phyloP scores from a whole-genome alignment of 2,888 invertebrate species.

The Rhamphomyia laevipes region DNA sequence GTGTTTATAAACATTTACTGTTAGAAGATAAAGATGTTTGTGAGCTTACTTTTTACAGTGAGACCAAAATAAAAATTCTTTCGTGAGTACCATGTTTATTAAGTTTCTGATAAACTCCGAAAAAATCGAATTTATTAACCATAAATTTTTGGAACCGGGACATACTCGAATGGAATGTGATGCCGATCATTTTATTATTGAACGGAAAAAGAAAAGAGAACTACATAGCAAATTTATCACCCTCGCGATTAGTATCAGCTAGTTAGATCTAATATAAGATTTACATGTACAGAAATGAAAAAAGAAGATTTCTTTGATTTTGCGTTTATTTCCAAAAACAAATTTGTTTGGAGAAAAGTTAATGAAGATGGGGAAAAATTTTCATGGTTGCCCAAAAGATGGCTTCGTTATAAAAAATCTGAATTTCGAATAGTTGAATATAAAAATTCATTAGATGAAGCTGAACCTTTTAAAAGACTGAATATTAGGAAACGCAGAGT shows the following conservation, averaged over 20 bases:
- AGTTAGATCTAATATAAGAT: background rate
- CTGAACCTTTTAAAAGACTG: background rate
- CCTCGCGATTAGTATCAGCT: background rate
- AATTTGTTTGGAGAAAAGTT: background rate
- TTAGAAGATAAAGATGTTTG: too few species aligned
- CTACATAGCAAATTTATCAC: background rate
- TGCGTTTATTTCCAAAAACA: background rate
- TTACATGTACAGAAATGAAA: background rate
- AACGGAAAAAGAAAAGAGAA: background rate
- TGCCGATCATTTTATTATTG: background rate
- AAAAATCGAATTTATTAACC: background rate
- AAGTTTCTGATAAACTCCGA: background rate
- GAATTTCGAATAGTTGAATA: background rate
- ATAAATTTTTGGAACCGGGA: background rate
- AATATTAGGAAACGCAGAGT: background rate
- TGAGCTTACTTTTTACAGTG: background rate
- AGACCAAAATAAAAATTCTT: background rate
- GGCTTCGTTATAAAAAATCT: background rate
- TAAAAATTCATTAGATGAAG: background rate
- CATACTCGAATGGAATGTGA: background rate
- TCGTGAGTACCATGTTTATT: background rate
- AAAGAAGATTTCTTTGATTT: background rate
- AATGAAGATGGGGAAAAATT: background rate
- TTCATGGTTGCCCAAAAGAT: background rate
- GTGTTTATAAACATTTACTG: too few species aligned